A percentile compares a stretch with the other conserved stretches of the same genome.
These are phyloP conservation scores for Ivindomyrus marchei DNA, from an alignment of 2,113 vertebrate species.

Conservation along the genomic window DNA sequence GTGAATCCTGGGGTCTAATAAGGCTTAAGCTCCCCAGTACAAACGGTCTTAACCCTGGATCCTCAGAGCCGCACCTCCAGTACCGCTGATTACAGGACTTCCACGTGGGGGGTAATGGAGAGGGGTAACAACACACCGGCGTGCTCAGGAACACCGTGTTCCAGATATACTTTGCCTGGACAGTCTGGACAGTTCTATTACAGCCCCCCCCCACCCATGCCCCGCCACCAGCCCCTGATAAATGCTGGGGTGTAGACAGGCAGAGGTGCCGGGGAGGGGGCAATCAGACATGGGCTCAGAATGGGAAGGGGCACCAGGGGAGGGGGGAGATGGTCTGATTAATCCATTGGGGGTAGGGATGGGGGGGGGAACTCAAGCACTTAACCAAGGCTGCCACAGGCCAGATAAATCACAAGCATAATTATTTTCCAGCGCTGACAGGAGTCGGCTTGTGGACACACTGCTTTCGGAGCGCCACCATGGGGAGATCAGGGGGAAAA, in stretches of 20 bases:
- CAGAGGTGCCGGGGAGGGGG: background rate
- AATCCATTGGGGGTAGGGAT: background rate
- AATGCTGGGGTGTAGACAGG: background rate
- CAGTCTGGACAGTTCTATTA: background rate
- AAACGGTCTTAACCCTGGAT: background rate
- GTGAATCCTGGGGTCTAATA: constrained; percentile 3
- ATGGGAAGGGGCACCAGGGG: background rate
- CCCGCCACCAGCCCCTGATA: background rate
- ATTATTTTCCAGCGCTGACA: constrained; percentile 40
- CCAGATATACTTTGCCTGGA: background rate
- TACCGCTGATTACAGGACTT: background rate
- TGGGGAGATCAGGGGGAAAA: constrained; percentile 17
- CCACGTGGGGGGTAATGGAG: background rate
- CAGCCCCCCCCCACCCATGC: background rate
- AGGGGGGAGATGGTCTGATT: background rate
- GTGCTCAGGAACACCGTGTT: background rate
- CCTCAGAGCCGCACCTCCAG: background rate
- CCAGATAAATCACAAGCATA: constrained; percentile 46
- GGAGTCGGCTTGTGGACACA: constrained; percentile 26
- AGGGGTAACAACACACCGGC: background rate
- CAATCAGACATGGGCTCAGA: background rate
- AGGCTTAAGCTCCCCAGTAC: constrained; percentile 7
- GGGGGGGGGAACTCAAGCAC: constrained; percentile 16
- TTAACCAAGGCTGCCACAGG: constrained; percentile 10
- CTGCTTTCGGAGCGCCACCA: constrained; percentile 24